These are phyloP conservation scores for Acipenser ruthenus DNA, from an alignment of 2,797 vertebrate genomes.

Conservation along the genomic window DNA sequence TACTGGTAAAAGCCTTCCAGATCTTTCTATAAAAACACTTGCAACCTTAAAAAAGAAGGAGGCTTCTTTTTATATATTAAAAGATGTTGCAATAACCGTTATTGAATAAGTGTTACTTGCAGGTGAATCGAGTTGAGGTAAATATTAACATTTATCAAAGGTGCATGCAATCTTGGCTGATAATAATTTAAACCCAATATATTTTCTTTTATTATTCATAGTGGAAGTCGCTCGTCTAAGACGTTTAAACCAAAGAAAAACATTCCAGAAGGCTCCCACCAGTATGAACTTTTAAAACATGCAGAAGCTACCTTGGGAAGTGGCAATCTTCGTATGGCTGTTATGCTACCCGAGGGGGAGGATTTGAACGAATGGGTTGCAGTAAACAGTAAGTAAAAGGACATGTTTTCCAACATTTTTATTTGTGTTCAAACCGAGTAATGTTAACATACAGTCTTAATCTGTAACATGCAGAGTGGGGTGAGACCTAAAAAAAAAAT, in stretches of 20 bases:
- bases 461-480: not conserved
- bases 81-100: too few species aligned
- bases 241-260: conserved; percentile 99
- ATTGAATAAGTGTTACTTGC: too few species aligned
- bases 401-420: not conserved
- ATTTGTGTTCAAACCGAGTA: not conserved
- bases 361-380: conserved; percentile 97
- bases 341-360: conserved; percentile 90
- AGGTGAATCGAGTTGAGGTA: too few species aligned
- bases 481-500: not conserved
- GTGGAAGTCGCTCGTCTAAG: conserved; percentile 87
- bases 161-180: too few species aligned
- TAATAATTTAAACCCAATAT: too few species aligned
- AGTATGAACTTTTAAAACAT: conserved; percentile 95
- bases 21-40: too few species aligned
- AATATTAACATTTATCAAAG: too few species aligned
- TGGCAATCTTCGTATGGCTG: conserved; percentile 92
- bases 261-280: conserved; percentile 94
- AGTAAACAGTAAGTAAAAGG: conserved; percentile 85
- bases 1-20: too few species aligned
- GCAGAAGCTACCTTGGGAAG: conserved; percentile 94
- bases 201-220: conserved; percentile 35
- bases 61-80: too few species aligned
- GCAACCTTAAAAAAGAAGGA: too few species aligned
- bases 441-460: too few species aligned